A percentile compares a stretch with the other conserved stretches of the same genome.
Conservation (phyloP, 2,113 vertebrate species). For the Callaeas wilsoni region DNA sequence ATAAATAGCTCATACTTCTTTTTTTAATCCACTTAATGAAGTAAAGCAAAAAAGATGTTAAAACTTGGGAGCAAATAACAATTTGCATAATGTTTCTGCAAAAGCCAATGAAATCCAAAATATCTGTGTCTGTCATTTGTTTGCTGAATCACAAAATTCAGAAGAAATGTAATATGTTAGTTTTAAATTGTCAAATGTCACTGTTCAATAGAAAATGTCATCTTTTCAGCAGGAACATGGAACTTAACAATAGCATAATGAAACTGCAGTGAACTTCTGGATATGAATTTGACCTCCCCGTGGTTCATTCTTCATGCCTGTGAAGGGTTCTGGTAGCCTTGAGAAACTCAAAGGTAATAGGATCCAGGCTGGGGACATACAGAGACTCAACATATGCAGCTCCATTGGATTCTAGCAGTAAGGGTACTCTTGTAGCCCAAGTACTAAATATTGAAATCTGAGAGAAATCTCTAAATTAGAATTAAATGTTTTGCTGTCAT, state of each 20-base stretch:
- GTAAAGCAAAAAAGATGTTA: neutral
- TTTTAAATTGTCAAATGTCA: conserved; percentile 44
- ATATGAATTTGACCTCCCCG: neutral
- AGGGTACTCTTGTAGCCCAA: neutral
- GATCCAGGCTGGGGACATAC: neutral
- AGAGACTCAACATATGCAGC: neutral
- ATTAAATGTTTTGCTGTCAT: neutral
- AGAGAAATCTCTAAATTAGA: neutral
- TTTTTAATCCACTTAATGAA: neutral
- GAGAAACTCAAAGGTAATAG: neutral
- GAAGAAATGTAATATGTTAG: neutral
- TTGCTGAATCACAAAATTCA: neutral
- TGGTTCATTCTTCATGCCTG: neutral
- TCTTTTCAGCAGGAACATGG: neutral
- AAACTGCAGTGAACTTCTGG: conserved; percentile 8
- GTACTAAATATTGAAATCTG: neutral
- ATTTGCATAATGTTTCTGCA: neutral
- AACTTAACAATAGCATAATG: neutral
- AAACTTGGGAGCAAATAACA: neutral
- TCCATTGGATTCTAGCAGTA: neutral
- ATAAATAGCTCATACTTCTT: neutral
- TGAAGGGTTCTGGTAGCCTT: neutral
- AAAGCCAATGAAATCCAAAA: neutral
- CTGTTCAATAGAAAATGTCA: conserved; percentile 28
- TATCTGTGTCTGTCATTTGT: neutral